Evolutionary conservation across 1,140 invertebrate genomes (phyloP), one percentile per base, ranked within the genome.

Genomic region (Zaprionus nigranus): DNA sequence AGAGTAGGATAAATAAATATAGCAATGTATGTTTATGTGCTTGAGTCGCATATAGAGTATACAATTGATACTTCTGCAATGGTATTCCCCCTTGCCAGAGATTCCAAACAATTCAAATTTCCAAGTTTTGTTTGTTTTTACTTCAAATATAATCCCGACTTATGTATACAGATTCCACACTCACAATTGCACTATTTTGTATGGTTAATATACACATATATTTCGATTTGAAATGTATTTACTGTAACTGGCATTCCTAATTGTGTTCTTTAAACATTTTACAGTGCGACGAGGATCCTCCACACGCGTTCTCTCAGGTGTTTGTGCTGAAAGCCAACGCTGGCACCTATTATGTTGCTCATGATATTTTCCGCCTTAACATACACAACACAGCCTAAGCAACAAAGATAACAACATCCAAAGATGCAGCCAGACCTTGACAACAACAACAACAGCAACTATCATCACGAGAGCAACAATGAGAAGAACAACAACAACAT

Each of bases 241-340:
- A 51, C 4, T 51, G 15, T n/a, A 9, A 51, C 1, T 51, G 9
- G 2, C 46, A 51, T 17, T 51, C 38, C 17, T 58, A 58, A 34
- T 22, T 5, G 20, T 46, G 43, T 76, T 82, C 84, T 59, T 67
- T 51, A 0, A 40, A 66, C 9, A 5, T 57, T 75, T 96, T 96
- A 22, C 94, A 98, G 97, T 96, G 97, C 91, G 97, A 98, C 92
- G 97, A 98, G 72, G 98, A 98, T 94, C 97, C 97, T 76, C 97
- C 97, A 81, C 97, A 98, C 93, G 96, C 96, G 59, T 99, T 96
- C 93, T 97, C 96, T 72, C 98, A 99, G 93, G 95, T 96, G 60
- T 99, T 99, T 93, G 96, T 98, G 71, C 93, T 99, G 85, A 98
- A 98, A 94, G 97, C 97, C 67, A 93, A 96, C 81, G 96, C 94